Conservation (phyloP, 92 coral and sea anemone genomes). For the Heliopora coerulea region DNA sequence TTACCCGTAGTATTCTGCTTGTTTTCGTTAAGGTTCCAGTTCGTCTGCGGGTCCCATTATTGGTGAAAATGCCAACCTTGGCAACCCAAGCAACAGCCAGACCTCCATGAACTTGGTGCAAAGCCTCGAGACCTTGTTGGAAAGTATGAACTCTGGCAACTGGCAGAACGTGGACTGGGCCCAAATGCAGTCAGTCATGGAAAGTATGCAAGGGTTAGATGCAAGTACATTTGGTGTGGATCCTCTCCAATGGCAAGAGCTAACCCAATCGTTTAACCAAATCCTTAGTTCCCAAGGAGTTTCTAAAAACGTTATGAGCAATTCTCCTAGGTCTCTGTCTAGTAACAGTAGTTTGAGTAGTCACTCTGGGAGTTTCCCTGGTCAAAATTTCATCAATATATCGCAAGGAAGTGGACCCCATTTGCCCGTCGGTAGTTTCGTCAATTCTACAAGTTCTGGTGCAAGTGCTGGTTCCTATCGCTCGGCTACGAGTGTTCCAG, state of each 20-base stretch:
- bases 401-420: slow-evolving; percentile 28
- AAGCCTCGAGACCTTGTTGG: slow-evolving; percentile 87
- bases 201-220: slow-evolving; percentile 89
- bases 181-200: slow-evolving; percentile 90
- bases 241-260: slow-evolving; percentile 91
- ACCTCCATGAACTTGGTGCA: slow-evolving; percentile 60
- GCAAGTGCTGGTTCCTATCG: slow-evolving; percentile 37
- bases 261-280: slow-evolving; percentile 93
- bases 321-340: slow-evolving; percentile 15
- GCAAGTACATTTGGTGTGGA: slow-evolving; percentile 81
- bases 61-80: slow-evolving; percentile 50
- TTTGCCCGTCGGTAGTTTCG: slow-evolving; percentile 22
- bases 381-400: slow-evolving; percentile 18
- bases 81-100: slow-evolving; percentile 39
- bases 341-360: slow-evolving; percentile 25
- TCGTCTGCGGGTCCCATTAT: slow-evolving; percentile 42
- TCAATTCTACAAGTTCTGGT: slow-evolving; percentile 18
- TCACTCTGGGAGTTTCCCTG: slow-evolving; percentile 21
- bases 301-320: slow-evolving; percentile 12
- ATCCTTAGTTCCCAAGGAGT: slow-evolving; percentile 76
- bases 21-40: background rate
- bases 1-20: no score
- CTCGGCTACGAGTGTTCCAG: slow-evolving; percentile 32
- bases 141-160: slow-evolving; percentile 90
- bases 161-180: slow-evolving; percentile 77